Base-by-base conservation (phyloP, 2,113 vertebrate genomes). In the Callopanchax toddi region DNA sequence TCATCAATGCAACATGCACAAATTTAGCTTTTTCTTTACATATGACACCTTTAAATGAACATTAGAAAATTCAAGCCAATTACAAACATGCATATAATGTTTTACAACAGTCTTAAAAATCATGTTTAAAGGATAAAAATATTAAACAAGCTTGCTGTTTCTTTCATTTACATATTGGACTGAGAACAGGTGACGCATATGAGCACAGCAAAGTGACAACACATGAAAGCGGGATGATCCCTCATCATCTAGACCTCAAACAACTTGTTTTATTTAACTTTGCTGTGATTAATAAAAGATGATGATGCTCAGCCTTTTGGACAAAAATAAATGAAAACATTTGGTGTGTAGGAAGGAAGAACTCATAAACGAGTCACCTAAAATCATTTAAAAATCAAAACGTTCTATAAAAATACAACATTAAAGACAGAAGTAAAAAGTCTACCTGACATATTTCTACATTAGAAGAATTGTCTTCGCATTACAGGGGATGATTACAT, bases 191-290 rank as follows among this genome's bases (percentile, higher is more conserved):
- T 45, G 64, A 45, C 3, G 1, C 13, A 18, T 60, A 26, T 26
- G 60, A 58, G 44, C 25, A 1, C 11, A 36, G 11, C 29, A 11
- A 15, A 61, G n/a, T 42, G 57, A 52, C 48, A 0, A 16, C n/a
- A 2, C 36, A 66, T 25, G 18, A 43, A 60, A 15, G 23, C 32
- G n/a, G n/a, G n/a, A n/a, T n/a, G n/a, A n/a, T n/a, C 16, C 29
- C 4, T 12, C 56, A 37, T 56, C 12, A 3, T 23, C 48, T 40
- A 5, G 1, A 43, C 45, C 55, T n/a, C n/a, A n/a, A n/a, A n/a
- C n/a, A n/a, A 72, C 56, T 74, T 29, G 34, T 49, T 51, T 56
- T 45, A 55, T 62, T 56, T 34, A 37, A 23, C 22, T 60, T 11
- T 51, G 23, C 22, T 29, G 29, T 1, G 2, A 15, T 11, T 67